Evolutionary conservation across 2,113 vertebrate species (phyloP), one percentile per base, ranked within the genome.

Genomic region (Prietella phreatophila): DNA sequence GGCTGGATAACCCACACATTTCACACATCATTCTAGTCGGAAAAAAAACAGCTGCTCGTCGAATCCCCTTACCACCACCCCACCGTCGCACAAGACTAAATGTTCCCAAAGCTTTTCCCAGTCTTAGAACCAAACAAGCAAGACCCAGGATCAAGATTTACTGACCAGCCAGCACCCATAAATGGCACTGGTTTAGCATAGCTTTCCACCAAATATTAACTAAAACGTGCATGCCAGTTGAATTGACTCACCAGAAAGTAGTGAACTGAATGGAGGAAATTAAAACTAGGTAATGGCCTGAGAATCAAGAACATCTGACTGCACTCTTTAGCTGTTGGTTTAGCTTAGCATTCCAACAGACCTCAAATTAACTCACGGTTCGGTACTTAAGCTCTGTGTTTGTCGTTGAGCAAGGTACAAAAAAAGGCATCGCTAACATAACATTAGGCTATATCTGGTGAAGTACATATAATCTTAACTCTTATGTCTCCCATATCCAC

Each of bases 1-100:
- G 91, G 89, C 84, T 42, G 86, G 91, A 85, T 89, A 93, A 91
- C 93, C 92, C 93, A 94, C 94, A 94, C 87, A 92, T 94, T 94
- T 94, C 92, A 93, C 93, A 94, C 92, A 92, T 93, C 86, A 90
- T 92, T 94, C 93, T 92, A 84, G 69, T 83, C 84, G 88, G 85
- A 91, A 89, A 85, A 85, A 92, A 92, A 92, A 88, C 93, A 95
- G 93, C 94, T 94, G 95, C 83, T 91, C 89, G 86, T 90, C 2
- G 85, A 95, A 93, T 92, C 89, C 93, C 93, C 93, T 85, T 93
- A 92, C 93, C 85, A 78, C 84, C 91, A 91, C 89, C 89, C 82
- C 80, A 39, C 20, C 36, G 15, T 27, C 80, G 0, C 56, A 82
- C 75, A 91, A 91, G 86, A 89, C 93, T 89, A 85, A 92, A 88